Base-by-base conservation (phyloP, 2,797 vertebrate species). In the Glyptemys insculpta region DNA sequence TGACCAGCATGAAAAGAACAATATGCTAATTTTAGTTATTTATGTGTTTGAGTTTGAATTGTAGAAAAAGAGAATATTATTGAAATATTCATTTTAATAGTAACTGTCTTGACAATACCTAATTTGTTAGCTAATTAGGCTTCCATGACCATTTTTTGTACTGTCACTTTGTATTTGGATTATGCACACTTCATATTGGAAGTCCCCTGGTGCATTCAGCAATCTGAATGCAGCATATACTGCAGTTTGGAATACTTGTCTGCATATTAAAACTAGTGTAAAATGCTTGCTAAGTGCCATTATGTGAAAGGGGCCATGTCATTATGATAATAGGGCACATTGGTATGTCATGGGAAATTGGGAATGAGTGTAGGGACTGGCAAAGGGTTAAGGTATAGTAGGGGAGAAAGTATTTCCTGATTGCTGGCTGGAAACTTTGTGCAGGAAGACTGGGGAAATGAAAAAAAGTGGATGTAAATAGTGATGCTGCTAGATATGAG, bases 191-290 rank as follows among this genome's bases (percentile, higher is more conserved):
- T 27, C 74, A 41, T 37, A 6, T 80, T 21, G 29, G 16, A 79
- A 80, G 2, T 16, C 56, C 34, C n/a, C 12, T 82, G 88, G 72
- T 82, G 59, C 37, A 68, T 84, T 93, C 68, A 89, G 74, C 74
- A 8, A 72, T 29, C 29, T 31, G 88, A 59, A 79, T 85, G 21
- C 1, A 92, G 88, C 25, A 19, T n/a, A 52, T 53, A 82, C n/a
- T 81, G 72, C 83, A 83, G 83, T 81, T 81, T 82, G 23, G 85
- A 76, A 29, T 65, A 74, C 27, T 62, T 78, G 56, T 49, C 29
- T 87, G 79, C 29, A 81, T 65, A 85, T 86, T 90, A 81, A 91
- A 96, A 94, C 93, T 81, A 93, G 93, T 79, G 52, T n/a, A 82
- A 59, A 81, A 57, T 14, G 44, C 27, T 93, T 81, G 44, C 82